These are phyloP conservation scores for Apamea sordens DNA, from an alignment of 2,888 invertebrate genomes.

Conservation along the genomic window DNA sequence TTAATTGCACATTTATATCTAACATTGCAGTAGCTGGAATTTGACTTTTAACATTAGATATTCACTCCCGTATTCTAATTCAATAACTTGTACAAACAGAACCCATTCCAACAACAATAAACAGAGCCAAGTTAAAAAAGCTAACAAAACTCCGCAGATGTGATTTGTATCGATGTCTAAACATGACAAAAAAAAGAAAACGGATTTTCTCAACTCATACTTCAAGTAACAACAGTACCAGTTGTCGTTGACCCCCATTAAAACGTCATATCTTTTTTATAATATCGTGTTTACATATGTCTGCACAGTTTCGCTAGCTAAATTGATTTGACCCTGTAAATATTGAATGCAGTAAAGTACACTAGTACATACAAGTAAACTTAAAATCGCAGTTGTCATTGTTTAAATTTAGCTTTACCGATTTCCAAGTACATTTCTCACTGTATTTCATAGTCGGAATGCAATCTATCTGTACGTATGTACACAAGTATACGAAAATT, in stretches of 20 bases:
- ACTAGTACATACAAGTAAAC: too few species aligned
- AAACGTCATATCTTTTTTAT: background rate
- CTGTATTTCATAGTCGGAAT: background rate
- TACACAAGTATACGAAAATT: constrained; percentile 38
- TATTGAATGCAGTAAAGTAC: background rate
- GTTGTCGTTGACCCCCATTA: background rate
- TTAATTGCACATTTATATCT: constrained; percentile 59
- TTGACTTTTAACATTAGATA: constrained; percentile 12
- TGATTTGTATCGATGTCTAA: background rate
- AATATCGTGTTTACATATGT: background rate
- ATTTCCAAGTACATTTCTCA: background rate
- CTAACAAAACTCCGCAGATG: background rate
- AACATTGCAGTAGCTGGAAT: constrained; percentile 50
- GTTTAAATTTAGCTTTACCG: background rate
- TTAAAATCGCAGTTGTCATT: background rate
- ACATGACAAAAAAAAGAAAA: background rate
- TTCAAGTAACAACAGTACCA: background rate
- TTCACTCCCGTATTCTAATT: background rate
- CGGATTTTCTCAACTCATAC: background rate
- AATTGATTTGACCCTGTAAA: background rate
- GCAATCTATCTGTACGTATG: background rate
- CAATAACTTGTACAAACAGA: background rate
- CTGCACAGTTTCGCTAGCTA: too few species aligned
- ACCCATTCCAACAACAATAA: constrained; percentile 2
- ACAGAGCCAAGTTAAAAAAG: background rate